Evolutionary conservation across 2,113 vertebrate genomes (phyloP).

Genomic region (Ctenodactylus gundi): DNA sequence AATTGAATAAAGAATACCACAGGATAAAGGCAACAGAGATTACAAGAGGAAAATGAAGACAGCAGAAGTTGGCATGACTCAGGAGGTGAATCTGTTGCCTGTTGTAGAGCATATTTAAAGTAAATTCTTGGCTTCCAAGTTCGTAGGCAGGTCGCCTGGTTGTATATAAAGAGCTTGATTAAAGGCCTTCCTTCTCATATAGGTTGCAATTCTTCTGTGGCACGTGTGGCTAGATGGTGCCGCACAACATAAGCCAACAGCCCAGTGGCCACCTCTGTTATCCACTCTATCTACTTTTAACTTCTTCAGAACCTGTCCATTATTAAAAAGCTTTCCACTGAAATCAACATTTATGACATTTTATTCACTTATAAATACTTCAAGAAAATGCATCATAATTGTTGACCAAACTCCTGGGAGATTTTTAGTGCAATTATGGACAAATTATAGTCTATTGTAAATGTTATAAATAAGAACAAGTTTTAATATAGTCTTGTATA

Average conservation of each 20-base stretch:
- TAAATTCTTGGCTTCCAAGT: background rate
- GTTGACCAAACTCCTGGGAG: conserved; percentile 4
- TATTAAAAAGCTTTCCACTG: background rate
- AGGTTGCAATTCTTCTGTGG: background rate
- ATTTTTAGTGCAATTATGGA: conserved; percentile 3
- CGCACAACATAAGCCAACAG: background rate
- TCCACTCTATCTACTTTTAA: background rate
- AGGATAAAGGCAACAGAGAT: background rate
- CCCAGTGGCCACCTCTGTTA: background rate
- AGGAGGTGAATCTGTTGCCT: background rate
- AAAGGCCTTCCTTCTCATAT: background rate
- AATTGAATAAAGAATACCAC: background rate
- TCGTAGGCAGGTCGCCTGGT: background rate
- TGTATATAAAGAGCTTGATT: background rate
- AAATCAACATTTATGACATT: conserved; percentile 29
- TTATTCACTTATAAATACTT: conserved; percentile 41
- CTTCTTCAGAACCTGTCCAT: background rate
- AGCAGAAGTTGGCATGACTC: background rate
- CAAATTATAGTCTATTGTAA: background rate
- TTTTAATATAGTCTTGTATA: background rate
- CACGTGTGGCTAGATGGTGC: background rate
- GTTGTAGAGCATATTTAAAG: background rate
- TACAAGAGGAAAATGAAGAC: background rate
- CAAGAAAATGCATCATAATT: background rate
- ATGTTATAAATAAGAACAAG: conserved; percentile 29